phyloP scores from a whole-genome alignment of 2,113 vertebrate genomes.

The Paralichthys olivaceus region DNA sequence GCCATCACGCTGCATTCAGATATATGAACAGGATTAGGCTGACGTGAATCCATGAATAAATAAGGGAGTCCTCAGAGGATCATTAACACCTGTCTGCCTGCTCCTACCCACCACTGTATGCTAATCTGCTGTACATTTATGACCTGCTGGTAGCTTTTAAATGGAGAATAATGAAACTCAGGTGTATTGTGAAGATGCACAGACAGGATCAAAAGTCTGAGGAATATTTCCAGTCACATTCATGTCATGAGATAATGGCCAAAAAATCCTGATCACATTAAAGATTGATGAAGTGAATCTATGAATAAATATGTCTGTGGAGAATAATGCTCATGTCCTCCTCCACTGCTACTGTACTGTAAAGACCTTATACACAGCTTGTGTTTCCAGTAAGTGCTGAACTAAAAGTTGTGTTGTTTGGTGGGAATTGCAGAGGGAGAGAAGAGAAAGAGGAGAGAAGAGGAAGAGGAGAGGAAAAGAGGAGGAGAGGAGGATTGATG shows the following conservation, averaged over 20 bases:
- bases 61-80: constrained; percentile 69
- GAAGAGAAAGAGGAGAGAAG: no score
- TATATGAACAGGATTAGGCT: constrained; percentile 59
- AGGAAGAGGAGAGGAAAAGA: no score
- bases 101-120: constrained; percentile 63
- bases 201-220: constrained; percentile 48
- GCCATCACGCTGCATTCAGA: constrained; percentile 53
- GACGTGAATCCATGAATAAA: constrained; percentile 74
- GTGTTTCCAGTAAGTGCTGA: not conserved
- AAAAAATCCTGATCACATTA: constrained; percentile 42
- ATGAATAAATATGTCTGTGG: constrained; percentile 62
- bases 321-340: constrained; percentile 25
- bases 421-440: no score
- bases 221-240: constrained; percentile 54
- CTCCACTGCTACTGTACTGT: constrained; percentile 6
- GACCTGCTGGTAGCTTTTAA: constrained; percentile 59
- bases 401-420: not conserved
- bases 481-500: no score
- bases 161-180: constrained; percentile 65
- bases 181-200: constrained; percentile 46
- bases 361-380: not conserved
- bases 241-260: constrained; percentile 25
- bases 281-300: constrained; percentile 65
- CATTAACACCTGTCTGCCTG: constrained; percentile 71
- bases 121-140: constrained; percentile 62